Evolutionary conservation across 2,888 invertebrate species (phyloP), one percentile per base, ranked within the genome.

Genomic region (Eumacrocentrus americanus): DNA sequence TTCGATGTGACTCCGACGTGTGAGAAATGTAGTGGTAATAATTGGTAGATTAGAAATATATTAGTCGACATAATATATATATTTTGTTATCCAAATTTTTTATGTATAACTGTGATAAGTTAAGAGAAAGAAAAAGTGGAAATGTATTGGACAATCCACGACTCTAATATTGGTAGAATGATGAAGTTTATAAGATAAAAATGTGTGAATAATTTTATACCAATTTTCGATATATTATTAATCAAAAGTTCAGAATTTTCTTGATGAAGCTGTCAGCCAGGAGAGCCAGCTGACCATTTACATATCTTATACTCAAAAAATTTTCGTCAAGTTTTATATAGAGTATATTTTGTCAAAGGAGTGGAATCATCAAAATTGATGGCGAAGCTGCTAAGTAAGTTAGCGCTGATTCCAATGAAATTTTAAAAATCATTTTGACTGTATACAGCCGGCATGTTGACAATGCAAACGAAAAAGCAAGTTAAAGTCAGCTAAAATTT

Each of bases 321-420:
- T 12, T 46, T 3, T n/a, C n/a, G n/a, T n/a, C n/a, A n/a, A n/a
- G n/a, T n/a, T n/a, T n/a, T n/a, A n/a, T n/a, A n/a, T n/a, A n/a
- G n/a, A n/a, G n/a, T n/a, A n/a, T 6, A n/a, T 46, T 25, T 1
- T 3, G 22, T 22, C 3, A 46, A 12, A 22, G 4, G 23, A n/a
- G 5, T n/a, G 23, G n/a, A 3, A 12, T 23, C 4, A 12, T 12
- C 46, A 47, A 37, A 56, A 25, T 47, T 22, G 12, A 9, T 22
- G 25, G 40, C 42, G 57, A 42, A 50, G 12, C 16, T 50, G 57
- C 50, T 50, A 50, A 58, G 57, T 58, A 58, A 58, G 57, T 58
- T 58, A 50, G 57, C 22, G 42, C 5, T 42, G 42, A 46, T 57
- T 25, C 22, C 25, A 23, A 46, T 46, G 20, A 25, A 23, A 46